Evolutionary conservation across 2,113 vertebrate species (phyloP), one percentile per base, ranked within the genome.

Genomic region (Emydura subglobosa): DNA sequence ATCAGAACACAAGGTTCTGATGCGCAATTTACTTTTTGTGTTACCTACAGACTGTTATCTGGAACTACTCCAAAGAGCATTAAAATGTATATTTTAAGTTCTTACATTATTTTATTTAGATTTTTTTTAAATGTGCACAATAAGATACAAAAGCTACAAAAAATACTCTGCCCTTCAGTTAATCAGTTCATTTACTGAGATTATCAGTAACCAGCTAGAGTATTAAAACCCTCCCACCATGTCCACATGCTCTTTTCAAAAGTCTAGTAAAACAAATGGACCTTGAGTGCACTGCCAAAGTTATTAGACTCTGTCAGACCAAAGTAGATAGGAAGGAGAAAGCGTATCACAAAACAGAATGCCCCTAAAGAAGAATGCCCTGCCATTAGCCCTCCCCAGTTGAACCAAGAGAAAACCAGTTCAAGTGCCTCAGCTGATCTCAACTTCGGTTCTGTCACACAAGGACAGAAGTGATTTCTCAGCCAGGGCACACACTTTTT

Each of bases 91-190:
- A 54, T 84, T 94, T 80, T 93, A 83, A 76, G 7, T 86, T 87
- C 44, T 96, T 78, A 50, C 39, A 88, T 92, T 84, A 87, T 83
- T 24, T n/a, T 29, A 79, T 51, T 22, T 79, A 85, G 1, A 21
- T 91, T 95, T 92, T 39, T 88, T 96, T 92, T 92, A 89, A 85
- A 22, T 54, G 89, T 89, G 65, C 91, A 50, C 85, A 97, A 85
- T 16, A 53, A 95, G 96, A 93, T 95, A 57, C 96, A 92, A 89
- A 89, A 91, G 83, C 82, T 93, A 93, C 82, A 59, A 85, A 96
- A 93, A 82, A 91, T 1, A 93, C 87, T 49, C 85, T 90, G 90
- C 10, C 51, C 85, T 47, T 51, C 57, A 3, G 1, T 83, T 68
- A 91, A 27, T 53, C 51, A 86, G 25, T 61, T 68, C 79, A 74